phyloP scores from a whole-genome alignment of 2,888 invertebrate species.

The Tortricodes alternella region DNA sequence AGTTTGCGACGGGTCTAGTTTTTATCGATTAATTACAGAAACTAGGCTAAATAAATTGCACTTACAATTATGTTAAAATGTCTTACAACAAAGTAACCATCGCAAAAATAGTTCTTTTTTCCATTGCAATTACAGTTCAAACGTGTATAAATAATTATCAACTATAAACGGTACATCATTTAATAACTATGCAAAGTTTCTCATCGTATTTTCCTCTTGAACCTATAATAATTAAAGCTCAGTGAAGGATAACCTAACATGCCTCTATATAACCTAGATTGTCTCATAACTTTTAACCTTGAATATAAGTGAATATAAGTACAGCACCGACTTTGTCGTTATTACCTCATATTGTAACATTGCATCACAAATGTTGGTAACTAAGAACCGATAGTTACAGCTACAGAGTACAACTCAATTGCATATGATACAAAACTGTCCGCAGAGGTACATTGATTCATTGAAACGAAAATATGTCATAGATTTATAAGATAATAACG shows the following conservation, averaged over 20 bases:
- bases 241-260: background rate
- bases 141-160: background rate
- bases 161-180: background rate
- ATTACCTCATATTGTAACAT: slow-evolving; percentile 29
- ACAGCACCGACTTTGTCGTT: slow-evolving; percentile 9
- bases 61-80: too few relatives aligned
- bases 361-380: slow-evolving; percentile 5
- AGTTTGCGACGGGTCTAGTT: too few relatives aligned
- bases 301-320: slow-evolving; percentile 4
- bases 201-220: background rate
- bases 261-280: too few relatives aligned
- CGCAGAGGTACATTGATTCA: too few relatives aligned
- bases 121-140: background rate
- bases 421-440: too few relatives aligned
- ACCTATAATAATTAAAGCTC: background rate
- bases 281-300: slow-evolving; percentile 9
- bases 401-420: too few relatives aligned
- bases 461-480: too few relatives aligned
- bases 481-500: too few relatives aligned
- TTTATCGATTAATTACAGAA: too few relatives aligned
- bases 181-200: background rate
- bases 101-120: too few relatives aligned
- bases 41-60: too few relatives aligned
- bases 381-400: slow-evolving; percentile 10
- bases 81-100: too few relatives aligned